These are phyloP conservation scores for Diachasmimorpha longicaudata DNA, from an alignment of 1,140 invertebrate genomes.

Conservation along the genomic window DNA sequence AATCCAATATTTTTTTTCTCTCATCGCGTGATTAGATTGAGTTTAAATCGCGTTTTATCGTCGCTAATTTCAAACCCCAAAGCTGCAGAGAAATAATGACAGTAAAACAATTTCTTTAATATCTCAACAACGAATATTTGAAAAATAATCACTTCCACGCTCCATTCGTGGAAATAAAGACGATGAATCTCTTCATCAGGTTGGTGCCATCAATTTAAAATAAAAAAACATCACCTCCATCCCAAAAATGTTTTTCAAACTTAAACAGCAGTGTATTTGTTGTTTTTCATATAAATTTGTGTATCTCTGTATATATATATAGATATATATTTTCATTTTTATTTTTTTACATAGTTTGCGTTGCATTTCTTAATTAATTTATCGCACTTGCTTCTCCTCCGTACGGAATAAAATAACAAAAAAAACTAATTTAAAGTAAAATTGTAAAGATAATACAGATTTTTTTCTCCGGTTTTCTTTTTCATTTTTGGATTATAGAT, in stretches of 20 bases:
- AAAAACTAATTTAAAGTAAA: neutral
- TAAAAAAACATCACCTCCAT: no score
- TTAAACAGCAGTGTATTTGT: neutral
- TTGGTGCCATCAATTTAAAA: no score
- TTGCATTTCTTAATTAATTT: neutral
- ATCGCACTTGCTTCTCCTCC: neutral
- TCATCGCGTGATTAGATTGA: neutral
- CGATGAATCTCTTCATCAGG: no score
- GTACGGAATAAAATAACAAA: neutral
- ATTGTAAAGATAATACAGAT: neutral
- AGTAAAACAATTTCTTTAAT: no score
- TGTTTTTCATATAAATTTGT: neutral
- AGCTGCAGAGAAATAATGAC: no score
- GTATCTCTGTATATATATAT: neutral
- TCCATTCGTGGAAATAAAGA: no score
- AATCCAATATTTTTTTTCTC: neutral
- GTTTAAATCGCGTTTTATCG: neutral
- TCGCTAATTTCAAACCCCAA: no score
- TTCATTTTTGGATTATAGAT: neutral
- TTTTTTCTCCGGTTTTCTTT: neutral
- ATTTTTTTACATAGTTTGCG: neutral
- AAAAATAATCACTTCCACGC: no score
- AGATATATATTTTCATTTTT: neutral
- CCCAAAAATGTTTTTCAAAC: no score
- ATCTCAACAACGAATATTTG: no score